Conservation (phyloP, 2,113 vertebrate genomes). For the Nyctereutes procyonoides region DNA sequence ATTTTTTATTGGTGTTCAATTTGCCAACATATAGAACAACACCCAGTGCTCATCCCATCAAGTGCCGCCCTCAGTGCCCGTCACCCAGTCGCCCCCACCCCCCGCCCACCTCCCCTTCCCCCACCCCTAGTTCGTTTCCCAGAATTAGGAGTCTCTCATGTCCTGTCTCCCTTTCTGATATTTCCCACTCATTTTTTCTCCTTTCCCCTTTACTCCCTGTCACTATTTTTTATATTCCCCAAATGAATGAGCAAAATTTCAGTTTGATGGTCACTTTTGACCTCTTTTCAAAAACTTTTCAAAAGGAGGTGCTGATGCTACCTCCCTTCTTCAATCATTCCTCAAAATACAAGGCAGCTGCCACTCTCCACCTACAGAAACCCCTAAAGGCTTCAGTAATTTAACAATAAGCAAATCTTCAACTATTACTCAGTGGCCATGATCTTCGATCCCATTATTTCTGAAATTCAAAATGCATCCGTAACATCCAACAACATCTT, state of each 20-base stretch:
- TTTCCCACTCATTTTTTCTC: too few relatives aligned
- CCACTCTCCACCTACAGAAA: background rate
- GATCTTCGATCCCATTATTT: background rate
- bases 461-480: conserved; percentile 7
- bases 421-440: background rate
- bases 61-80: too few relatives aligned
- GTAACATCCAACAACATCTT: background rate
- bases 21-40: too few relatives aligned
- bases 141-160: too few relatives aligned
- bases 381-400: background rate
- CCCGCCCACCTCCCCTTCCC: too few relatives aligned
- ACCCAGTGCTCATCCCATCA: too few relatives aligned
- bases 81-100: too few relatives aligned
- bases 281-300: conserved; percentile 45
- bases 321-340: background rate
- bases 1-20: too few relatives aligned
- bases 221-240: too few relatives aligned
- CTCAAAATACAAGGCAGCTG: background rate
- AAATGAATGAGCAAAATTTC: background rate
- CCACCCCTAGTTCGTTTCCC: too few relatives aligned
- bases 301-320: background rate
- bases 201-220: too few relatives aligned
- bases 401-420: background rate
- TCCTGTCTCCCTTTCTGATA: too few relatives aligned
- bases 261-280: background rate